Percentiles rank a stretch among this genome's conserved stretches.
These are phyloP conservation scores for Brienomyrus brachyistius DNA, from an alignment of 2,113 vertebrate species.

Conservation along the genomic window DNA sequence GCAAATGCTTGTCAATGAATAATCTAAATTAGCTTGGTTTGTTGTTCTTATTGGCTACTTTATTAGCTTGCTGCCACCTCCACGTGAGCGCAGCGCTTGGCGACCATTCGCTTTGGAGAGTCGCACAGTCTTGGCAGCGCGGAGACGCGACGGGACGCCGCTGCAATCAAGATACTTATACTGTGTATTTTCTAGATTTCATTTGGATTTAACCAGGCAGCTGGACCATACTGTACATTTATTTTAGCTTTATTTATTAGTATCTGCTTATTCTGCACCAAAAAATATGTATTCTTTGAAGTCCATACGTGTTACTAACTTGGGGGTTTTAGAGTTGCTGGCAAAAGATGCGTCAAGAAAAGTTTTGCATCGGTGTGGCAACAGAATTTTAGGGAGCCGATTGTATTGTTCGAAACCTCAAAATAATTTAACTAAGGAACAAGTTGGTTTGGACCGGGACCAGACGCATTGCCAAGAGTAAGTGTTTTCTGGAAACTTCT, in stretches of 20 bases:
- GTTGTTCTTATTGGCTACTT: background rate
- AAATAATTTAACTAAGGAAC: background rate
- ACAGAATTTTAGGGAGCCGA: background rate
- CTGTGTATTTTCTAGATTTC: background rate
- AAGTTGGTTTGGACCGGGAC: constrained; percentile 17
- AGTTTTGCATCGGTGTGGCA: background rate
- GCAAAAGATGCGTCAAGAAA: constrained; percentile 24
- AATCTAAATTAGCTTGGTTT: background rate
- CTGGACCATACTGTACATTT: background rate
- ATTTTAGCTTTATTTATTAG: background rate
- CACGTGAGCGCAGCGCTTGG: background rate
- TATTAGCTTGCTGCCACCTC: background rate
- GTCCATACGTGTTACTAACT: constrained; percentile 28
- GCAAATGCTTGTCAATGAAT: background rate
- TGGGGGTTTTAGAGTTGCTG: constrained; percentile 20
- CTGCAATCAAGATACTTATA: background rate
- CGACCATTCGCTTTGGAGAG: background rate
- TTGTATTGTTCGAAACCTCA: constrained; percentile 1
- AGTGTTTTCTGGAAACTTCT: background rate
- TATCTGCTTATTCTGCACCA: background rate
- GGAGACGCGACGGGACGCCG: background rate
- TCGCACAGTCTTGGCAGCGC: background rate
- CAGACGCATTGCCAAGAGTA: constrained; percentile 6
- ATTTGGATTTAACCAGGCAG: background rate
- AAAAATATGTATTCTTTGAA: constrained; percentile 1